Conservation (phyloP, 2,888 invertebrate genomes). For the Notocelia uddmanniana region DNA sequence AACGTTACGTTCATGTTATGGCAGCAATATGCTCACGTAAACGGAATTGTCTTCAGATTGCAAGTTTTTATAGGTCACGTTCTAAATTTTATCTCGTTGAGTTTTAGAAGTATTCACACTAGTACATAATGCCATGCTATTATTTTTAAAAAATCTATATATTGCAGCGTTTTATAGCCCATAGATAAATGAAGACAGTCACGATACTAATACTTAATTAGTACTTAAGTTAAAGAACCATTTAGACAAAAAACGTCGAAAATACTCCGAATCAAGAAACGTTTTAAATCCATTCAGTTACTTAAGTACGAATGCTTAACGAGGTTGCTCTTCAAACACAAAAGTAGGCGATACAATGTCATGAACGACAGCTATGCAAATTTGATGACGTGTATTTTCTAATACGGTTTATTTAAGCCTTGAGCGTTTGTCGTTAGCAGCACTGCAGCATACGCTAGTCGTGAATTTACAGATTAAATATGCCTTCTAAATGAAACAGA, state of each 20-base stretch:
- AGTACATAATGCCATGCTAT: no score
- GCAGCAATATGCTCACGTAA: slow-evolving; percentile 56
- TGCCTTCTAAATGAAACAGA: background rate
- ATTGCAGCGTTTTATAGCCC: no score
- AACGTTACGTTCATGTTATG: slow-evolving; percentile 67
- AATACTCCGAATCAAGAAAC: background rate
- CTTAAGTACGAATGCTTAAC: slow-evolving; percentile 10
- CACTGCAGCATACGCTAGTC: background rate
- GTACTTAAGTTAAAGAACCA: background rate
- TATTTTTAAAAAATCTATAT: no score
- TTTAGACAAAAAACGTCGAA: background rate
- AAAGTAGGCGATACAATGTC: slow-evolving; percentile 21
- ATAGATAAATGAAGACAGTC: no score
- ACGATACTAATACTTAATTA: no score
- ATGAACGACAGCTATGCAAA: slow-evolving; percentile 34
- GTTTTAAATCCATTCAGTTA: slow-evolving; percentile 7
- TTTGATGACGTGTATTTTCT: slow-evolving; percentile 32
- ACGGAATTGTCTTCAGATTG: slow-evolving; percentile 57
- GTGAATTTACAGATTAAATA: slow-evolving; percentile 6
- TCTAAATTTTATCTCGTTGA: slow-evolving; percentile 67
- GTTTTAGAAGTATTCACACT: no score
- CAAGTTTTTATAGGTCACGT: slow-evolving; percentile 57
- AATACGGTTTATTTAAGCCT: slow-evolving; percentile 24
- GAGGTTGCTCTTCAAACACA: slow-evolving; percentile 17
- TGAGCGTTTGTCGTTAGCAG: slow-evolving; percentile 2